Evolutionary conservation across 2,888 invertebrate genomes (phyloP), one percentile per base, ranked within the genome.

Genomic region (Tribolium freemani): DNA sequence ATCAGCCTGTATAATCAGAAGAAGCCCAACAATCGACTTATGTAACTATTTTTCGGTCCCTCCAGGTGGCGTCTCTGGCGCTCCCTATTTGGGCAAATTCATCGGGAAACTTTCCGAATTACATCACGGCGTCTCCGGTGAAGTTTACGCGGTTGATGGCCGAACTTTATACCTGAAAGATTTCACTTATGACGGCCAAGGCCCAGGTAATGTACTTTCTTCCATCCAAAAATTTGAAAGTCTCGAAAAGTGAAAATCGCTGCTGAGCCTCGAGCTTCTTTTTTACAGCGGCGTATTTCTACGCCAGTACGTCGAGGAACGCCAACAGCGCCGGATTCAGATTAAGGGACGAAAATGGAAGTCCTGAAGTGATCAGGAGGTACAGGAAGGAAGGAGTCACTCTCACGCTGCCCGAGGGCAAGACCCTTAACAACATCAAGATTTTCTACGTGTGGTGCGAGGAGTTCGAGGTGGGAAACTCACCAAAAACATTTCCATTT

Each of bases 371-470:
- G n/a, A 89, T 96, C 83, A 91, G 92, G 78, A 90, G 91, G 79
- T 97, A 97, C 88, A 89, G 93, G 76, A 94, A 93, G 79, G 93
- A 95, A 86, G 91, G 93, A 82, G 89, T 96, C 80, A 95, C 96
- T 63, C 87, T 97, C 54, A 93, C 96, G 9, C 88, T 97, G 78
- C 97, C 97, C 0, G 96, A 96, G 79, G 95, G 96, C 54, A 93
- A 94, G 84, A 94, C 94, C 30, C 88, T 97, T 72, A 90, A 90
- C 80, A 94, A 94, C 86, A 90, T 96, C 84, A 92, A 91, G 84
- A 96, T 96, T 94, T 93, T 97, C 87, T 92, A 95, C 8, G 92
- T 97, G 44, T 97, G 96, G 95, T 97, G 96, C 86, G 94, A 96
- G 83, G 96, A 96, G 84, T 96, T 93, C 82, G 89, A 93, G 69